Evolutionary conservation across 2,113 vertebrate genomes (phyloP).

Genomic region (Thomomys bottae): DNA sequence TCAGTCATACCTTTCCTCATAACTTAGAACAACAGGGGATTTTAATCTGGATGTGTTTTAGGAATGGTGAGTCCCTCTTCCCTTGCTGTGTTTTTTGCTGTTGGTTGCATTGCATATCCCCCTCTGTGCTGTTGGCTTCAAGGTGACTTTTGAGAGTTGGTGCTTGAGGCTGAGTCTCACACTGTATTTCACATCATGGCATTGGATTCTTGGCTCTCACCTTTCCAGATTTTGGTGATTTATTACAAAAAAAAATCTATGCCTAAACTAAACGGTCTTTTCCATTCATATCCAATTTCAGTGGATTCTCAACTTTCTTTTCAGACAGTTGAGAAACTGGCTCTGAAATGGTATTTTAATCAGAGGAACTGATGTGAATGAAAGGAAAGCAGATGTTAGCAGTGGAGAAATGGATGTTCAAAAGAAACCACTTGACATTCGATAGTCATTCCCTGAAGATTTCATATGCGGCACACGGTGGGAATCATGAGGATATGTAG

Average conservation of each 20-base stretch:
- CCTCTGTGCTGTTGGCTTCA: neutral
- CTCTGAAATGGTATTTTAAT: slow-evolving; percentile 58
- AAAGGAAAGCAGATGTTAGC: slow-evolving; percentile 66
- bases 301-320: slow-evolving; percentile 21
- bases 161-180: neutral
- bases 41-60: neutral
- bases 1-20: neutral
- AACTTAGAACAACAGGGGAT: neutral
- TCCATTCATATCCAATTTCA: slow-evolving; percentile 26
- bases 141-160: no score
- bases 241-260: slow-evolving; percentile 16
- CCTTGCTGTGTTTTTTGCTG: no score
- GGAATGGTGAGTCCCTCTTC: no score
- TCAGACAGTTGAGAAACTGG: slow-evolving; percentile 38
- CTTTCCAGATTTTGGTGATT: neutral
- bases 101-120: no score
- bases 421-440: slow-evolving; percentile 36
- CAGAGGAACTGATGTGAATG: slow-evolving; percentile 36
- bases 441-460: slow-evolving; percentile 33
- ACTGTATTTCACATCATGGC: neutral
- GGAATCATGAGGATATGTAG: neutral
- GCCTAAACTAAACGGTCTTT: neutral
- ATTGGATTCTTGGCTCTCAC: neutral
- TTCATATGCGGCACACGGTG: neutral
- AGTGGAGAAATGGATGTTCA: slow-evolving; percentile 27